Conservation (phyloP, 1,140 invertebrate genomes). For the Bicyclus anynana region DNA sequence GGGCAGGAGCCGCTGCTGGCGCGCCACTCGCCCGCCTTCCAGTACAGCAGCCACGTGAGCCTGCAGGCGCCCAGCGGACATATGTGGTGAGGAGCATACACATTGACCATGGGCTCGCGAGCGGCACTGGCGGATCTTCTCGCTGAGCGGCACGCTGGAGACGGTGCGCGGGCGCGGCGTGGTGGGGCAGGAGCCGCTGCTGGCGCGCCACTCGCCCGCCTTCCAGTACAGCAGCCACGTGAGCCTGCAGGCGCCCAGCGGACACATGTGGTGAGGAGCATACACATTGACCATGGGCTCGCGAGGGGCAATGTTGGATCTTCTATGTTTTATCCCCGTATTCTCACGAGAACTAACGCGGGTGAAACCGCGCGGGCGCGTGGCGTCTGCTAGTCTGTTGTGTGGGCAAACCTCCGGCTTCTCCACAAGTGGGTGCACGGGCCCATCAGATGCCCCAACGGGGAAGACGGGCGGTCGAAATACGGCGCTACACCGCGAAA, state of each 20-base stretch:
- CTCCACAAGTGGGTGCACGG: no score
- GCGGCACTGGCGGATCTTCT: conserved; percentile 98
- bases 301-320: no score
- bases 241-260: conserved; percentile 96
- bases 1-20: conserved; percentile 96
- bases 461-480: no score
- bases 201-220: conserved; percentile 91
- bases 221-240: conserved; percentile 99
- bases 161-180: conserved; percentile 96
- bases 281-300: no score
- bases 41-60: conserved; percentile 97
- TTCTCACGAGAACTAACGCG: no score
- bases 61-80: conserved; percentile 98
- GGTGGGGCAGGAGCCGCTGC: conserved; percentile 95
- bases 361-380: no score
- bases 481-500: no score
- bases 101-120: conserved; percentile 76
- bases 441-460: no score
- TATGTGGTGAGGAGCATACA: conserved; percentile 91
- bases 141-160: conserved; percentile 94
- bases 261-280: conserved; percentile 98
- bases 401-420: no score
- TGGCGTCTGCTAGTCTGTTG: no score
- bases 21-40: conserved; percentile 93
- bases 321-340: no score